Evolutionary conservation across 2,113 vertebrate genomes (phyloP), one percentile per base, ranked within the genome.

Genomic region (Thermophis baileyi): DNA sequence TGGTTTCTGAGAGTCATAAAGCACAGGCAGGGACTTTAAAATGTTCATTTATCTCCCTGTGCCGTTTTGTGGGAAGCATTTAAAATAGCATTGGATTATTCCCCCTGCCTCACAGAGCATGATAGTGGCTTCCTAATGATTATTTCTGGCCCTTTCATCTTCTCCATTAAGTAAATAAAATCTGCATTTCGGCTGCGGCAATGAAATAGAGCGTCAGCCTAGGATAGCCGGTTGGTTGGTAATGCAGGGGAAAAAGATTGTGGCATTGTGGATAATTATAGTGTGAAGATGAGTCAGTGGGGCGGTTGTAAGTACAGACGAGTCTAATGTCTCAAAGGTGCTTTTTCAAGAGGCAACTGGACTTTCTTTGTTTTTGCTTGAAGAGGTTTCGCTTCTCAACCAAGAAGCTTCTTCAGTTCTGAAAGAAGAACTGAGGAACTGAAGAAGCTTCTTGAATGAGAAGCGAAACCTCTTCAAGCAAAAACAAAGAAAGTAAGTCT

Each of bases 11-110:
- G 91, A 90, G 53, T 94, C 94, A 50, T 94, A 87, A 88, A 96
- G 88, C 93, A 92, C 94, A 93, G 87, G 49, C 94, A 88, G 87
- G 92, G 93, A 53, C 87, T 92, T 92, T 93, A 92, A 94, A 94
- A 92, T 54, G 93, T 95, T 93, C 92, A 89, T 93, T 18, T 85
- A 94, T 95, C 92, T 91, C 91, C 89, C 94, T 89, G 88, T 93
- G 92, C 89, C 92, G 91, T 92, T 93, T 92, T 92, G 93, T 95
- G 93, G 94, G 88, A 0, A 0, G 94, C 92, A 91, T 93, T 92
- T 92, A 95, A 95, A 91, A 88, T 92, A 93, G 94, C 60, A 5
- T 60, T 57, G 93, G 88, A 93, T 91, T 81, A 88, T 86, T n/a
- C 6, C 57, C 91, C 25, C 24, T 51, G 22, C 60, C 44, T 88